Evolutionary conservation across 2,888 invertebrate genomes (phyloP), one percentile per base, ranked within the genome.

Genomic region (Drosophila stalkeri): DNA sequence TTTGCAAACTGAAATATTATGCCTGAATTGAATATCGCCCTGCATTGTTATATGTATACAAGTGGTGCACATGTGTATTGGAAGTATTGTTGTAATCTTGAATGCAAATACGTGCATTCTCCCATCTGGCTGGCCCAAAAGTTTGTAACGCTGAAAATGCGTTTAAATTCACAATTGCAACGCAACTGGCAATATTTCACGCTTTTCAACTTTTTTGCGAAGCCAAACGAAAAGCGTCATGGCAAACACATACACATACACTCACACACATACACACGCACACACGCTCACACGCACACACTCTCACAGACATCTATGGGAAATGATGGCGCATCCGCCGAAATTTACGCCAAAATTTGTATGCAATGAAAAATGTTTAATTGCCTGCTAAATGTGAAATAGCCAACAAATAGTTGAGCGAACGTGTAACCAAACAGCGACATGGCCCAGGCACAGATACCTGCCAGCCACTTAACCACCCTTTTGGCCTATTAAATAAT

Each of bases 331-430:
- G 46, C 44, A 62, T 52, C 46, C 49, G 41, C 33, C 27, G 60
- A 75, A 70, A 75, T 72, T 89, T 84, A 84, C 49, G 44, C 41
- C 37, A 60, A 74, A 70, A 75, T 72, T 89, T 82, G 87, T 82
- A 74, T 86, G 86, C 80, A 75, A 87, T 82, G 82, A 84, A 89
- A 86, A 86, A 85, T 89, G 85, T 80, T 86, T 82, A 86, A 86
- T 89, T 86, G 86, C 81, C 89, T 81, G 86, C 87, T 86, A 82
- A 86, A 81, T 87, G 87, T 77, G 81, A 41, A 84, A 83, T 82
- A 80, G 75, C 80, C 62, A 81, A 72, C 72, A 85, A 85, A 81
- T 86, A 81, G 86, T 76, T 74, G 62, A 63, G 61, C 65, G 63
- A 56, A 70, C 64, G 75, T 47, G 44, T 63, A 57, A 23, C 60